These are phyloP conservation scores for Ceryle rudis DNA, from an alignment of 2,797 vertebrate species.

Conservation along the genomic window DNA sequence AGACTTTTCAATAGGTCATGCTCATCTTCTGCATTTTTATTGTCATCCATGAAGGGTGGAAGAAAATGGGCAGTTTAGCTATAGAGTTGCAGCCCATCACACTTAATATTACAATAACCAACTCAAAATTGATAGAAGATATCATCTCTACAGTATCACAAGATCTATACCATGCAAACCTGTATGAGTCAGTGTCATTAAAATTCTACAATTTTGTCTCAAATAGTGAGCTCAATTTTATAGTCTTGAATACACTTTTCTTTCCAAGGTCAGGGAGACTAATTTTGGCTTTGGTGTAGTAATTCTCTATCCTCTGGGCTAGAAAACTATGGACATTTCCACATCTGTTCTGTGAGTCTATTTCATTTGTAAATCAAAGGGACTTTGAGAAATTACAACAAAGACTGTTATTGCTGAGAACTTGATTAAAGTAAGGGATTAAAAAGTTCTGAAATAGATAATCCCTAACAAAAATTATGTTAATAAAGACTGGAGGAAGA, in stretches of 20 bases:
- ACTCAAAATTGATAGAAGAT: neutral
- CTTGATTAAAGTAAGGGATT: neutral
- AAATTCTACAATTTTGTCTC: neutral
- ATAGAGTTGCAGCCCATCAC: neutral
- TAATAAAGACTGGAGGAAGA: neutral
- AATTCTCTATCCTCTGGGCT: neutral
- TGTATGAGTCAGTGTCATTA: neutral
- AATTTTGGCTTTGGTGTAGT: neutral
- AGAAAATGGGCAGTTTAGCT: neutral
- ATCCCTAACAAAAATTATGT: neutral
- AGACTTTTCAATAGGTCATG: neutral
- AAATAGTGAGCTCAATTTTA: neutral
- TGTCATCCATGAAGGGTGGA: fast-evolving
- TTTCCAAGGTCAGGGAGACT: neutral
- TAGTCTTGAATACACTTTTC: neutral
- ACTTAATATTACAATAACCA: neutral
- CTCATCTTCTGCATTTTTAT: neutral
- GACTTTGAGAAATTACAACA: neutral
- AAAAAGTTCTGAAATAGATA: neutral
- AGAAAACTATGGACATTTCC: neutral
- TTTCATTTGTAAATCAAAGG: neutral
- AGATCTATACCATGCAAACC: neutral
- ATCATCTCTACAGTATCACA: neutral
- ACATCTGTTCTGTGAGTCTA: neutral
- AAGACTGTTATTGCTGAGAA: neutral